Base-by-base conservation (phyloP, 2,797 vertebrate species). In the Todus mexicanus region DNA sequence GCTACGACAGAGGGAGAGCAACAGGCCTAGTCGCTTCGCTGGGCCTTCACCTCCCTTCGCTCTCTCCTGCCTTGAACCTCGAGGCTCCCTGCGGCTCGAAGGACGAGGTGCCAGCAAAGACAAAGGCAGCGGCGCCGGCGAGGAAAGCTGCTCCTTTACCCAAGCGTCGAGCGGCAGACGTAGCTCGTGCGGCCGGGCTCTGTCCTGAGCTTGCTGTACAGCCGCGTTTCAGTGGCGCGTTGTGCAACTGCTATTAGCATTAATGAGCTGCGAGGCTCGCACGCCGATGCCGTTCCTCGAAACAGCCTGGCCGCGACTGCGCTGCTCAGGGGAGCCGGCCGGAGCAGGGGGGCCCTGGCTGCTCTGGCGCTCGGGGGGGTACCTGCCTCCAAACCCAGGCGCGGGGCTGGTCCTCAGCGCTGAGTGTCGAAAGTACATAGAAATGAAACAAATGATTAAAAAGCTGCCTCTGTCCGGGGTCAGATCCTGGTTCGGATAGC, bases 221-320 rank as follows among this genome's bases (percentile, higher is more conserved):
- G 43, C 66, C 54, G 31, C 66, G 43, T 18, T 92, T 89, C 68
- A 89, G 70, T 54, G 75, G 59, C 14, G 31, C 1, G 0, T 94
- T 96, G 10, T 87, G 94, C 95, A 96, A 94, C 90, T 86, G 76
- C 93, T 64, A 91, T 96, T 94, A 95, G 90, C 91, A 95, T 89
- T 92, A 94, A 85, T 95, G 94, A 92, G 76, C 69, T 89, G 26
- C 45, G 27, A 73, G 64, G 56, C 72, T 90, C 66, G 42, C 70
- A 22, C 9, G 43, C 65, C 10, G 73, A 69, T 74, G 51, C 69
- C 61, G 75, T 95, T 96, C 95, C 94, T 94, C 92, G 95, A 95
- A 96, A 51, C 89, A 81, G 74, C 26, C 68, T 84, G 64, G 74
- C 63, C 1, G 21, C 71, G 68, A 84, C 54, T 33, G 47, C 14